Percentiles rank a stretch among this genome's conserved stretches.
These are phyloP conservation scores for Epizoanthus stellaris DNA, from an alignment of 92 coral and sea anemone species.

Conservation along the genomic window DNA sequence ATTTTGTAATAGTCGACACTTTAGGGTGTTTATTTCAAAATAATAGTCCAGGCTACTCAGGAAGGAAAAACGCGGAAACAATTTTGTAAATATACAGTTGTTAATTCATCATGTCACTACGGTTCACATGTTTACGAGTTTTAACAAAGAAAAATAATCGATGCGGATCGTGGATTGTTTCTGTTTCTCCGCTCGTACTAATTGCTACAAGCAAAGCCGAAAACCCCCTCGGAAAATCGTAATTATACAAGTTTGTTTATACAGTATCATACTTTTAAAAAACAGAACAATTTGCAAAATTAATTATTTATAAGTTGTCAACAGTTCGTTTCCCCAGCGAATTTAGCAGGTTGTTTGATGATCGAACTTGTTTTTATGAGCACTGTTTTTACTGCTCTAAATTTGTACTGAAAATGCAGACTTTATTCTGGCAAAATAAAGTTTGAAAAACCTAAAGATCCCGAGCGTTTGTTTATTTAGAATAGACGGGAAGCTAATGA, in stretches of 20 bases:
- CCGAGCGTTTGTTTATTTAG: conserved; percentile 5
- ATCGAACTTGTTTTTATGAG: not conserved
- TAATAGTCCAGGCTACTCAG: not conserved
- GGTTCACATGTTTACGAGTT: not conserved
- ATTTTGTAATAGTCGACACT: conserved; percentile 18
- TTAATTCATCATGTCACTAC: not conserved
- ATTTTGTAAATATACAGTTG: not conserved
- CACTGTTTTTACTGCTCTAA: conserved; percentile 4
- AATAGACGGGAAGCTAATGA: conserved; percentile 5
- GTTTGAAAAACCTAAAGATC: conserved; percentile 7
- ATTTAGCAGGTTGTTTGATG: not conserved
- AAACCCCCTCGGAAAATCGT: not conserved
- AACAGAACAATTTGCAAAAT: not conserved
- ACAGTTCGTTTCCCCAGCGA: conserved; percentile 24
- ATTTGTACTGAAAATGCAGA: not conserved
- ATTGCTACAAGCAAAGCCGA: not conserved
- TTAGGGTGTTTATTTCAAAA: not conserved
- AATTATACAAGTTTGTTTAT: too few relatives aligned
- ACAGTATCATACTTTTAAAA: too few relatives aligned
- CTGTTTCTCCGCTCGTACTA: not conserved
- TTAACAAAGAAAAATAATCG: not conserved
- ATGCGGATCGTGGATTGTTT: not conserved
- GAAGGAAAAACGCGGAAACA: not conserved
- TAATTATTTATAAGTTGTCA: conserved; percentile 15
- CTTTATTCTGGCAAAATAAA: not conserved